Base-by-base conservation (phyloP, 37 sponge, comb jelly and placozoan species). In the Cliona cf. orientalis region DNA sequence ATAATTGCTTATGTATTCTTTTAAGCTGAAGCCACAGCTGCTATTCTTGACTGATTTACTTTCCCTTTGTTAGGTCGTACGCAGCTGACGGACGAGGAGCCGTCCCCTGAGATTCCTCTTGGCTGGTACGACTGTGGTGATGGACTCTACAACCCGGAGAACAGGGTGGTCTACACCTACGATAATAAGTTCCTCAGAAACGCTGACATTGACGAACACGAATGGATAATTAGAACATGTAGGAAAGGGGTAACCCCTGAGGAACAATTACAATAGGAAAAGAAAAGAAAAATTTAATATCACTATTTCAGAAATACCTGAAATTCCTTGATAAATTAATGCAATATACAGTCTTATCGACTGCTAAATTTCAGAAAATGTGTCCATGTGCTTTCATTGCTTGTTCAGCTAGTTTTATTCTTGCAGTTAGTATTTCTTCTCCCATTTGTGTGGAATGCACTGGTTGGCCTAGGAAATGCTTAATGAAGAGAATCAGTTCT, bases 81-180 rank as follows among this genome's bases (percentile, higher is more conserved):
- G 1, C 98, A 90, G 85, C 28, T 90, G 46, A 84, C 80, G 21
- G 91, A 97, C 60, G 69, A 43, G 33, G 85, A 89, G 43, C 83
- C 93, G 26, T 46, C 82, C 6, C 40, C 46, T 25, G 90, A 82
- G 66, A 84, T 95, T 29, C 97, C 95, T 28, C 44, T 84, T 23
- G 92, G 97, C 9, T 96, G 97, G 96, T 98, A 90, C 60, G 99
- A 96, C 82, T 91, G 92, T 86, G 99, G 97, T 19, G 99, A 98
- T 77, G 99, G 99, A 0, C 61, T 98, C 19, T 98, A 98, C 84
- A 93, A 95, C 59, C 99, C 99, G 31, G 84, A 93, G 42, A 93
- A 89, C 44, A 75, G 94, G 34, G 87, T 95, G 49, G 94, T 98
- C 29, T 87, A 90, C 66, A 81, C 71, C 46, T 96, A 98, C 74